Percentiles rank a stretch among this genome's conserved stretches.
Conservation (phyloP, 2,113 vertebrate species). For the Menura novaehollandiae region DNA sequence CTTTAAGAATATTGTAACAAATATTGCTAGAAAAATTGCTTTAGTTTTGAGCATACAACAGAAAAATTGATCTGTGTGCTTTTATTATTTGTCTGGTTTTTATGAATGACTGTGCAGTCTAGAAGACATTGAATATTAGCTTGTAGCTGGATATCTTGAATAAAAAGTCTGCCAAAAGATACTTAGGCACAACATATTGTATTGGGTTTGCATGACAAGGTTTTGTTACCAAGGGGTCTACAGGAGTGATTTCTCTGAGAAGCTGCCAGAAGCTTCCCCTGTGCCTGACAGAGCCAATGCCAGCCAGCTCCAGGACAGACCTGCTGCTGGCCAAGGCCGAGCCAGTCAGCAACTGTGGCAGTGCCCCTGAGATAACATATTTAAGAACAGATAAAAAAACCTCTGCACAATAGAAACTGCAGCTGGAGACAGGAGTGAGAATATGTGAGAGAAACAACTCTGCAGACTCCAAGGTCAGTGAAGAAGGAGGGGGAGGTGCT, state of each 20-base stretch:
- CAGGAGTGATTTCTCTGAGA: not conserved
- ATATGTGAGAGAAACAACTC: not conserved
- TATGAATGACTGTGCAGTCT: not conserved
- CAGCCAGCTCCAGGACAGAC: rapidly evolving
- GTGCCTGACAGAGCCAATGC: rapidly evolving
- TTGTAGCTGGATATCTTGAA: not conserved
- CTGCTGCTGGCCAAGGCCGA: not conserved
- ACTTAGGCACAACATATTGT: not conserved
- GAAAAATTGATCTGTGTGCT: not conserved
- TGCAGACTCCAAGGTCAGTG: not conserved
- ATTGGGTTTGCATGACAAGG: not conserved
- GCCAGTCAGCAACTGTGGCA: not conserved
- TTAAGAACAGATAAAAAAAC: not conserved
- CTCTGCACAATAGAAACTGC: not conserved
- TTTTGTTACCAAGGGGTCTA: not conserved
- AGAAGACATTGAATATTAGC: not conserved
- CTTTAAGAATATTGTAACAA: not conserved
- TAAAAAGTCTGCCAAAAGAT: not conserved
- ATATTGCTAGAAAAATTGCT: not conserved
- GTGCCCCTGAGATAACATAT: not conserved
- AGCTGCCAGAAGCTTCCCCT: not conserved
- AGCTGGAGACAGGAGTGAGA: not conserved
- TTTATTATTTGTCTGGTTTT: not conserved
- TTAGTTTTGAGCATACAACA: not conserved
- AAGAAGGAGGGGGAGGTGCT: not conserved